Percentiles rank a stretch among this genome's conserved stretches.
phyloP scores from a whole-genome alignment of 1,140 invertebrate species.

The Drosophila punjabiensis region DNA sequence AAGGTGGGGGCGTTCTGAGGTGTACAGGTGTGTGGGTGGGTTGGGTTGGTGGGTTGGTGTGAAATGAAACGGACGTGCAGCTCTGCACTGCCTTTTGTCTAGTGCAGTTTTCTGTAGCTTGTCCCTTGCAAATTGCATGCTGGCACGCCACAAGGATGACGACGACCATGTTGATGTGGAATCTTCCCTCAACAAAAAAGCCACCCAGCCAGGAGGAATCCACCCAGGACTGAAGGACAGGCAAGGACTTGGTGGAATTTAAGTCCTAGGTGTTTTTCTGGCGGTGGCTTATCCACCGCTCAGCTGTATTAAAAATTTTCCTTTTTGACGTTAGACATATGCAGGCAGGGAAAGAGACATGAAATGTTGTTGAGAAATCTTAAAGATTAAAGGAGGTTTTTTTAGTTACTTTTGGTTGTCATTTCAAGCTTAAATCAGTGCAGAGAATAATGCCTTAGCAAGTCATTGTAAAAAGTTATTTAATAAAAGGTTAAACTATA shows the following conservation, averaged over 20 bases:
- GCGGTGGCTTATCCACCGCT: conserved; percentile 38
- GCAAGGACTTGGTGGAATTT: conserved; percentile 38
- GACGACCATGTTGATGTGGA: conserved; percentile 48
- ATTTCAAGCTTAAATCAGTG: background rate
- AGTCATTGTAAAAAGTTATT: background rate
- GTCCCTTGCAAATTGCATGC: conserved; percentile 60
- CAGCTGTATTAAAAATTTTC: conserved; percentile 15
- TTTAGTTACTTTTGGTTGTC: background rate
- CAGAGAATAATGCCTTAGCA: background rate
- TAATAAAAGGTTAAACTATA: background rate
- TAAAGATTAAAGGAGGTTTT: background rate
- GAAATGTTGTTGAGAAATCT: conserved; percentile 6
- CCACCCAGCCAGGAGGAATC: background rate
- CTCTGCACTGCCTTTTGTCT: conserved; percentile 43
- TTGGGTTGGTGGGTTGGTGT: conserved; percentile 7
- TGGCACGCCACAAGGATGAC: conserved; percentile 56
- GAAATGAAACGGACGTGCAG: conserved; percentile 51
- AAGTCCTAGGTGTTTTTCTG: conserved; percentile 36
- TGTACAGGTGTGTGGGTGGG: background rate
- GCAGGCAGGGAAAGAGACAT: conserved; percentile 7
- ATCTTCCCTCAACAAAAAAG: conserved; percentile 22
- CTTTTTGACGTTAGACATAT: conserved; percentile 34
- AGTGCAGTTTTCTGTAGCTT: conserved; percentile 45
- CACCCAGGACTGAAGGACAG: conserved; percentile 17
- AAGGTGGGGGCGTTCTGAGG: background rate